Conservation (phyloP, 1,140 invertebrate genomes). For the Drosophila watanabei region DNA sequence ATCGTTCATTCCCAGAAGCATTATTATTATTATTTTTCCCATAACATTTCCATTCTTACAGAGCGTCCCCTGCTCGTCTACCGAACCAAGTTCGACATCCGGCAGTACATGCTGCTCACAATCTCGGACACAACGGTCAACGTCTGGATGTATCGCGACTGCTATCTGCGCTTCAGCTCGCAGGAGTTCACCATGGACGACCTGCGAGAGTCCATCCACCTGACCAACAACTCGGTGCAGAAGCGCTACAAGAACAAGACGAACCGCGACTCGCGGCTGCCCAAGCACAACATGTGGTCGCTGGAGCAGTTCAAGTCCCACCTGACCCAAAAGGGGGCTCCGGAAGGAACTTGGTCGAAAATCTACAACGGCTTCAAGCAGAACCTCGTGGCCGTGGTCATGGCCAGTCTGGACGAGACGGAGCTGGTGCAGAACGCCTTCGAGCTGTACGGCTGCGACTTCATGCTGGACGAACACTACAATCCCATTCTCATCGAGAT, state of each 20-base stretch:
- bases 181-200: slow-evolving; percentile 93
- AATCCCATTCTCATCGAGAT: slow-evolving; percentile 97
- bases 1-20: no score
- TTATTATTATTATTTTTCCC: slow-evolving; percentile 1
- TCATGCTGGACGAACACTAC: slow-evolving; percentile 94
- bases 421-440: slow-evolving; percentile 92
- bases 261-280: slow-evolving; percentile 89
- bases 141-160: slow-evolving; percentile 96
- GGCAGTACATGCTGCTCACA: slow-evolving; percentile 95
- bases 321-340: slow-evolving; percentile 86
- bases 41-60: slow-evolving; percentile 81
- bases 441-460: slow-evolving; percentile 97
- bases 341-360: slow-evolving; percentile 87
- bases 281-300: slow-evolving; percentile 95
- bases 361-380: slow-evolving; percentile 96
- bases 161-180: slow-evolving; percentile 96
- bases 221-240: slow-evolving; percentile 97
- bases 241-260: slow-evolving; percentile 91
- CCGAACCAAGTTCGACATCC: slow-evolving; percentile 96
- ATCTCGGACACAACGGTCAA: slow-evolving; percentile 91
- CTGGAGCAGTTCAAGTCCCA: slow-evolving; percentile 91
- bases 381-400: slow-evolving; percentile 92
- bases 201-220: slow-evolving; percentile 95
- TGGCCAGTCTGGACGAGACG: slow-evolving; percentile 92
- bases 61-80: slow-evolving; percentile 93